Evolutionary conservation across 2,888 invertebrate genomes (phyloP).

Genomic region (Augiades crinisus): DNA sequence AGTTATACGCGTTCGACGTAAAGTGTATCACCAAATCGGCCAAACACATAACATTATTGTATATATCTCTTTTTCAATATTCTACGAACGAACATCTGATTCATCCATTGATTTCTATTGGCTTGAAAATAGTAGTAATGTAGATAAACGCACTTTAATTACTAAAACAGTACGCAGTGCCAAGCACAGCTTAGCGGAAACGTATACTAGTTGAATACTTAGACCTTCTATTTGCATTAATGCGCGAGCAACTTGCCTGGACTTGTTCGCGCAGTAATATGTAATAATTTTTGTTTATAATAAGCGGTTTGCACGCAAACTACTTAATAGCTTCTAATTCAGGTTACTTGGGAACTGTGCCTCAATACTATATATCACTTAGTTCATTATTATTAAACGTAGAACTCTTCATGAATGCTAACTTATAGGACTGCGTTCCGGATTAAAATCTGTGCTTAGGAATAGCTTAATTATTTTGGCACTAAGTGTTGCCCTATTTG

Average conservation of each 20-base stretch:
- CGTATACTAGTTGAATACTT: constrained; percentile 16
- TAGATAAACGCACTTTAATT: constrained; percentile 13
- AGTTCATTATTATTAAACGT: constrained; percentile 14
- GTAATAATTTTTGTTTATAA: constrained; percentile 27
- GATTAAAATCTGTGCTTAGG: too few relatives aligned
- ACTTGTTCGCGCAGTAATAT: constrained; percentile 21
- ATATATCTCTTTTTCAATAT: constrained; percentile 11
- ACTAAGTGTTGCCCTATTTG: too few relatives aligned
- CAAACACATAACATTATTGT: background rate
- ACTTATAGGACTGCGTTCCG: too few relatives aligned
- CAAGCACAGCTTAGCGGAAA: constrained; percentile 21
- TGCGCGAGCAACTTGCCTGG: constrained; percentile 19
- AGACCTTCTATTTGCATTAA: constrained; percentile 26
- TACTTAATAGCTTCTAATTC: constrained; percentile 23
- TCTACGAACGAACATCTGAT: constrained; percentile 15
- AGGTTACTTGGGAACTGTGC: constrained; percentile 9
- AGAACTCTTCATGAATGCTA: background rate
- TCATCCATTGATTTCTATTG: constrained; percentile 19
- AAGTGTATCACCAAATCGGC: constrained; percentile 8
- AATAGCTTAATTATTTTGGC: too few relatives aligned
- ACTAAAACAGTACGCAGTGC: constrained; percentile 23
- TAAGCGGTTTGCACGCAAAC: constrained; percentile 26
- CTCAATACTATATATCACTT: constrained; percentile 16
- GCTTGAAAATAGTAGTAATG: constrained; percentile 20
- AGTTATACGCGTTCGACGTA: constrained; percentile 16